Evolutionary conservation across 2,888 invertebrate species (phyloP).

Genomic region (Drosophila emarginata): DNA sequence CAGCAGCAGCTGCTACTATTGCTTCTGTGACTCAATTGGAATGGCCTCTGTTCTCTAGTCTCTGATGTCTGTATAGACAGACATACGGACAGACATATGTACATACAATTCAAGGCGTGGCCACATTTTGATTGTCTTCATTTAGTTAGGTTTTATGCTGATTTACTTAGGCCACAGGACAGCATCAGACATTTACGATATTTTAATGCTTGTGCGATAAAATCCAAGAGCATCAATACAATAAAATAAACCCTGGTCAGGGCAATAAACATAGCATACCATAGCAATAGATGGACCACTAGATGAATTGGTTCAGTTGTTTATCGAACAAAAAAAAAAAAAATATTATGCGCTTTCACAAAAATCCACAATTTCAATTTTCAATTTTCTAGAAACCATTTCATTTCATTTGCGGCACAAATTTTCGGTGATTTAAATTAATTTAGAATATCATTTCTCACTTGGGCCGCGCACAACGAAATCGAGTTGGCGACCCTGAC

Average conservation of each 20-base stretch:
- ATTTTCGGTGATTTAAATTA: conserved; percentile 73
- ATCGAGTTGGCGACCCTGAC: conserved; percentile 50
- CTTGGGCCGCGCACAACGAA: conserved; percentile 24
- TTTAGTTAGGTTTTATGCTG: conserved; percentile 74
- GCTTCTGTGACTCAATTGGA: conserved; percentile 63
- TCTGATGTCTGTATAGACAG: conserved; percentile 60
- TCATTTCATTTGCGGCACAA: conserved; percentile 44
- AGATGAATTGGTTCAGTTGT: conserved; percentile 40
- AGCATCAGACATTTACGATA: conserved; percentile 58
- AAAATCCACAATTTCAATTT: conserved; percentile 63
- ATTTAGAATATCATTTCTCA: conserved; percentile 70
- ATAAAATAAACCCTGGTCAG: conserved; percentile 39
- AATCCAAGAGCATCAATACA: conserved; percentile 51
- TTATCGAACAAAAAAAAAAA: conserved; percentile 7
- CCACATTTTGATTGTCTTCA: conserved; percentile 73
- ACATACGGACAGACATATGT: conserved; percentile 29
- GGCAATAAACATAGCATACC: conserved; percentile 35
- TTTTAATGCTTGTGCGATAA: conserved; percentile 65
- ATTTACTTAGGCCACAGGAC: conserved; percentile 67
- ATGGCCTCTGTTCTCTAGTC: conserved; percentile 20
- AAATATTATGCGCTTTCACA: not conserved
- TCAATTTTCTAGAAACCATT: conserved; percentile 38
- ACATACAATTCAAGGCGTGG: conserved; percentile 52
- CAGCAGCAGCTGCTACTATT: conserved; percentile 29
- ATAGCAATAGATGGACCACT: not conserved